Evolutionary conservation across 2,888 invertebrate species (phyloP), one percentile per base, ranked within the genome.

Genomic region (Antheraea yamamai): DNA sequence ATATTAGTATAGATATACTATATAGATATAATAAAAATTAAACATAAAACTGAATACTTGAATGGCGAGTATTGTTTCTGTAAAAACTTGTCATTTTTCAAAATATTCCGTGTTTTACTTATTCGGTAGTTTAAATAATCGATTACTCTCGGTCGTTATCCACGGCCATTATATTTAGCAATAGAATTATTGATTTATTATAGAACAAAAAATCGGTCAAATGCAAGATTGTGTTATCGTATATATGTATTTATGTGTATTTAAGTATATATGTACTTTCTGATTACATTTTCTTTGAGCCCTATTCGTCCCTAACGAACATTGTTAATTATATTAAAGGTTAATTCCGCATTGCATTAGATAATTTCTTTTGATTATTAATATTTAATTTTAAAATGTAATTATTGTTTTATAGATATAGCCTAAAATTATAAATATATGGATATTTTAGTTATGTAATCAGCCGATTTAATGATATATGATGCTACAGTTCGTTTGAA

Each of bases 91-190:
- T 23, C 73, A 73, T 66, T 75, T 75, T 75, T 64, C 51, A 51
- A 66, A 72, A 75, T 75, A 75, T 66, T 66, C 66, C 75, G 66
- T 55, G 52, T 66, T 35, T 58, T 58, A 72, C 58, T 66, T 73
- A 66, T 18, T 73, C 75, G 73, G 75, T 75, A 75, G 75, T 75
- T 75, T 61, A 64, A 75, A 75, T 75, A 75, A 75, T 75, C 73
- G 75, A 75, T 75, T 72, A 52, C 66, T 73, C 68, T 73, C 66
- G 75, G 75, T 73, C 73, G 39, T 75, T 75, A 75, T 75, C 66
- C 75, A 75, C 73, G 75, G 75, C 66, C 66, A 55, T 64, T 55
- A 51, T 35, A 66, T 16, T 26, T 10, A 26, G 23, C 23, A 64
- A 14, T 64, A 64, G 16, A 26, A 39, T 39, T 39, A 39, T 39